Conservation (phyloP, 92 coral and sea anemone genomes). For the Porites rus region DNA sequence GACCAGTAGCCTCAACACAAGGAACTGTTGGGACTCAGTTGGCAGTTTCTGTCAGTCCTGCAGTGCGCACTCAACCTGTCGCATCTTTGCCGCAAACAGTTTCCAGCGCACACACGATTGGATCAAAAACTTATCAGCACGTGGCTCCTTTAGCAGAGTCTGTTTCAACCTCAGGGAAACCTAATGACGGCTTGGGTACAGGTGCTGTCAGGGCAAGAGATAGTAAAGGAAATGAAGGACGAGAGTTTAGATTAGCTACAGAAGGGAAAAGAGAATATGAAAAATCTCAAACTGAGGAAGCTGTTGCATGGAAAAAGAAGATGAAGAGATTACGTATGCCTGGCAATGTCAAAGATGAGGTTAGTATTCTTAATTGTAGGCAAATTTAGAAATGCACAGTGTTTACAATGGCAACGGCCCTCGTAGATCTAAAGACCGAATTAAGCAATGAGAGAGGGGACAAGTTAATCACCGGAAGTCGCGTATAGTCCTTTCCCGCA, state of each 20-base stretch:
- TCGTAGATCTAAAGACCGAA: no score
- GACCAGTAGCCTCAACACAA: slow-evolving; percentile 45
- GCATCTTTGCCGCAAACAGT: slow-evolving; percentile 21
- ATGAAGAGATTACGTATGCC: slow-evolving; percentile 78
- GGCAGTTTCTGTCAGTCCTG: slow-evolving; percentile 15
- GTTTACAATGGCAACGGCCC: not conserved
- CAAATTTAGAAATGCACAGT: no score
- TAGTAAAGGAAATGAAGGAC: slow-evolving; percentile 51
- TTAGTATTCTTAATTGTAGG: not conserved
- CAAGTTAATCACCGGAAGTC: no score
- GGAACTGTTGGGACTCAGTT: slow-evolving; percentile 25
- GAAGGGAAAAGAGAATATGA: slow-evolving; percentile 62
- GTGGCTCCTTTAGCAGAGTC: not conserved
- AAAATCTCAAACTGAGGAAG: slow-evolving; percentile 61
- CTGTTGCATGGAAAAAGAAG: slow-evolving; percentile 56
- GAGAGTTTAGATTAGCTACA: slow-evolving; percentile 36
- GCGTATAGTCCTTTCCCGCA: no score
- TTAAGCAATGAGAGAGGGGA: no score
- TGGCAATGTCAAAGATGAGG: slow-evolving; percentile 77
- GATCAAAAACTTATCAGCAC: slow-evolving; percentile 19
- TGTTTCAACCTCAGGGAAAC: slow-evolving; percentile 12
- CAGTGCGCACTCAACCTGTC: slow-evolving; percentile 27
- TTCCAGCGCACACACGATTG: slow-evolving; percentile 14
- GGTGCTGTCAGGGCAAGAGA: slow-evolving; percentile 15
- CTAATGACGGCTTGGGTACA: not conserved